These are phyloP conservation scores for Rutilus rutilus DNA, from an alignment of 2,113 vertebrate genomes.

Conservation along the genomic window DNA sequence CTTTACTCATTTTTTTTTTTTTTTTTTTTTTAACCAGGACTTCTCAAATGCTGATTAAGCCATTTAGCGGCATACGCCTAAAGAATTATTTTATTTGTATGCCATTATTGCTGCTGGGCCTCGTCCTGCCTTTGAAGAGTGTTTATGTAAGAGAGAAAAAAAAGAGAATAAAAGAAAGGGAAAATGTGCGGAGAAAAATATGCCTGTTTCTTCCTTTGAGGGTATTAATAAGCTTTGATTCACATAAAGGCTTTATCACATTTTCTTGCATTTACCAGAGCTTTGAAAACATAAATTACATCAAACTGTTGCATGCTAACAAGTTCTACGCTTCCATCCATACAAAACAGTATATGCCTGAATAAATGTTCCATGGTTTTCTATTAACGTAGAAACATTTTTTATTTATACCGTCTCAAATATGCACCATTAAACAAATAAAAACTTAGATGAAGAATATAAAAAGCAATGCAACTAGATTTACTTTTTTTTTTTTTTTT, in stretches of 20 bases:
- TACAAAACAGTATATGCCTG: neutral
- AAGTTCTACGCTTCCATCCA: constrained; percentile 7
- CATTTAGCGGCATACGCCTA: constrained; percentile 17
- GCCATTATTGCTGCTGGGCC: constrained; percentile 38
- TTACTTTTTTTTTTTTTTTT: neutral
- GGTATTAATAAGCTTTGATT: constrained; percentile 44
- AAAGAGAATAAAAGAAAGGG: constrained; percentile 20
- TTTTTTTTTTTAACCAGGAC: neutral
- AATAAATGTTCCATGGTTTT: constrained; percentile 26
- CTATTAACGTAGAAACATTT: neutral
- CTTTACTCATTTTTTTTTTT: neutral
- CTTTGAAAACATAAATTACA: constrained; percentile 44
- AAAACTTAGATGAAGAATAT: neutral
- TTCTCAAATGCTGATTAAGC: constrained; percentile 38
- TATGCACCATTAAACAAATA: neutral
- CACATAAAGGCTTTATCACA: constrained; percentile 44
- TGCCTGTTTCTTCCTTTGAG: constrained; percentile 33
- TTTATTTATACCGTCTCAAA: neutral
- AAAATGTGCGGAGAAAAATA: constrained; percentile 38
- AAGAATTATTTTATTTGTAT: constrained; percentile 43
- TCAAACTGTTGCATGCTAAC: constrained; percentile 30
- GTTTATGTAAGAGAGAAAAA: constrained; percentile 19
- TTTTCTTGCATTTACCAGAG: constrained; percentile 32
- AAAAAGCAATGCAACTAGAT: neutral
- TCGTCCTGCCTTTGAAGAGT: constrained; percentile 36